These are phyloP conservation scores for Myotis vivesi DNA, from an alignment of 2,797 vertebrate genomes.

Conservation along the genomic window DNA sequence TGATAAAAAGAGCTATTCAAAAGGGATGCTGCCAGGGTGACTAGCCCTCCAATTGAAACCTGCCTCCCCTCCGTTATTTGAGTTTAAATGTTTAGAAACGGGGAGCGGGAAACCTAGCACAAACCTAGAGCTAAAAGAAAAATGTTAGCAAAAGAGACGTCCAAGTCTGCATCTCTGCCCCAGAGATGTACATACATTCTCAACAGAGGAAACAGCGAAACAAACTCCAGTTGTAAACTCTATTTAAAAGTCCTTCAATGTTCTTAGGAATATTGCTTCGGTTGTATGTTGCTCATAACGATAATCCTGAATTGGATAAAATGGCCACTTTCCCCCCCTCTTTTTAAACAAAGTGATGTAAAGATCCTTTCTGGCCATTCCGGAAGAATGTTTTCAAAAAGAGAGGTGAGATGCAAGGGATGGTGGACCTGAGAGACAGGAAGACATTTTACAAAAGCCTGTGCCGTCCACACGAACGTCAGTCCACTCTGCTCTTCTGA, in stretches of 20 bases:
- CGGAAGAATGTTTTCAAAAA: background rate
- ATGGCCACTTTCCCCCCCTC: background rate
- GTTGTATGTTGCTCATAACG: background rate
- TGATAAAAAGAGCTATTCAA: background rate
- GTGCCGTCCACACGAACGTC: accelerated
- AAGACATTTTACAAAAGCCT: constrained; percentile 12
- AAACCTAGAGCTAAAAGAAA: background rate
- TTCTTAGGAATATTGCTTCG: background rate
- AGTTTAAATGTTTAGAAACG: background rate
- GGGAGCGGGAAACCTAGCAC: background rate
- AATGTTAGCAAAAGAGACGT: background rate
- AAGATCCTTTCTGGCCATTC: constrained; percentile 9
- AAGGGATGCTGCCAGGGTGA: background rate
- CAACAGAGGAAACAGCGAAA: background rate
- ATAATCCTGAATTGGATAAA: background rate
- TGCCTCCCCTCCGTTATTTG: background rate
- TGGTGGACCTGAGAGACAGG: background rate
- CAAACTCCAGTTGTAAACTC: background rate
- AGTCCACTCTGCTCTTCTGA: background rate
- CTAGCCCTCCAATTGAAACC: background rate
- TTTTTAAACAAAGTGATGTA: background rate
- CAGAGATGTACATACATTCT: background rate
- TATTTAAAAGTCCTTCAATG: background rate
- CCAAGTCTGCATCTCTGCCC: background rate
- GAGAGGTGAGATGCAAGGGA: background rate